phyloP scores from a whole-genome alignment of 2,888 invertebrate genomes.

The Meliscaeva auricollis region DNA sequence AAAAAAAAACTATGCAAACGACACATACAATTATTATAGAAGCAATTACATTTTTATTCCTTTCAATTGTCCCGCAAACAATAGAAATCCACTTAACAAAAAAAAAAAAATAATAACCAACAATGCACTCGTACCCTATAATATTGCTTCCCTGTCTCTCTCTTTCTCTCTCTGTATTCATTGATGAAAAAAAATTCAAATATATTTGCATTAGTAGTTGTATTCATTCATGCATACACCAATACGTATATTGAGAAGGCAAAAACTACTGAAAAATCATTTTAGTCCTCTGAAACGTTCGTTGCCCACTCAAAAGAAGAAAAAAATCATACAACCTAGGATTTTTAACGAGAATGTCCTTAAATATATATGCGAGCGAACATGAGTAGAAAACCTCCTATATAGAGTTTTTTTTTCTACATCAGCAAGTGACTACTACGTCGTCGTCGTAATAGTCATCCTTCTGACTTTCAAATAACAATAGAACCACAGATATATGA shows the following conservation, averaged over 20 bases:
- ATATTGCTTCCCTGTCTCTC: neutral
- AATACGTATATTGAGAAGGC: conserved; percentile 1
- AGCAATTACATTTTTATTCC: conserved; percentile 56
- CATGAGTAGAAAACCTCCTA: neutral
- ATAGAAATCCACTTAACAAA: conserved; percentile 55
- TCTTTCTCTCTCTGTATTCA: neutral
- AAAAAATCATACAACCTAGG: conserved; percentile 7
- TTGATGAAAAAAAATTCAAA: neutral
- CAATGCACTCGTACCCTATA: conserved; percentile 30
- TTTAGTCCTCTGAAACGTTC: neutral
- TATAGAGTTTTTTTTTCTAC: neutral
- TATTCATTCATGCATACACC: conserved; percentile 31
- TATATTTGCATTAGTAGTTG: neutral
- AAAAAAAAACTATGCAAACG: conserved; percentile 1
- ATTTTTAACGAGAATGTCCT: conserved; percentile 32
- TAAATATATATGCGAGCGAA: conserved; percentile 4
- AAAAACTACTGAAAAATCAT: neutral
- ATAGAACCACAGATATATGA: conserved; percentile 34
- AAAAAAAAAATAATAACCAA: conserved; percentile 16
- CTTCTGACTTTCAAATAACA: conserved; percentile 23
- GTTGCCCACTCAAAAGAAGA: conserved; percentile 25
- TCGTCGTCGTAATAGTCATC: neutral
- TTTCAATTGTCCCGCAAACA: conserved; percentile 61
- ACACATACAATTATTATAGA: conserved; percentile 18
- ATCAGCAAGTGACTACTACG: conserved; percentile 16